phyloP scores from a whole-genome alignment of 2,113 vertebrate species.

The Seriola aureovittata region DNA sequence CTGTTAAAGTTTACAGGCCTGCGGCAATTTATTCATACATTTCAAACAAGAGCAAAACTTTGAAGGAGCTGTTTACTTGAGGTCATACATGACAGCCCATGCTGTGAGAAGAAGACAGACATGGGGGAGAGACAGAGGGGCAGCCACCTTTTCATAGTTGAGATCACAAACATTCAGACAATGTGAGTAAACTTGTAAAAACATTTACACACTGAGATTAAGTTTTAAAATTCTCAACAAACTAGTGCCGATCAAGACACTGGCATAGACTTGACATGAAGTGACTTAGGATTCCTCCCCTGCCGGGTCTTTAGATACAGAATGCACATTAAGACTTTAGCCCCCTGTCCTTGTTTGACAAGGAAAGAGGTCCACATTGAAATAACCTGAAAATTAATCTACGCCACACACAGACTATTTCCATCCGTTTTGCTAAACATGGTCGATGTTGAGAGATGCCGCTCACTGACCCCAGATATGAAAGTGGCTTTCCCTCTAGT shows the following conservation, averaged over 20 bases:
- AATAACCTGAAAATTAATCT: constrained; percentile 8
- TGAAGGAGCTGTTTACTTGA: constrained; percentile 69
- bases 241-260: constrained; percentile 61
- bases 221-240: constrained; percentile 63
- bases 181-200: constrained; percentile 70
- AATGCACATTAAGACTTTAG: background rate
- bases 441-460: constrained; percentile 22
- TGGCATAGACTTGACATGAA: constrained; percentile 34
- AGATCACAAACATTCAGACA: constrained; percentile 68
- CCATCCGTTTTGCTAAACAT: constrained; percentile 11
- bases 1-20: constrained; percentile 78
- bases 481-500: constrained; percentile 25
- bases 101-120: constrained; percentile 49
- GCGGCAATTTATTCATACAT: constrained; percentile 71
- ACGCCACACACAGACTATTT: constrained; percentile 13
- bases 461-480: constrained; percentile 47
- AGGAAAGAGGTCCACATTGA: constrained; percentile 22
- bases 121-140: constrained; percentile 34
- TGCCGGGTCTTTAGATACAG: constrained; percentile 11
- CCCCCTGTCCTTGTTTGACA: constrained; percentile 12
- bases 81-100: constrained; percentile 51
- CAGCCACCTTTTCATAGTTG: constrained; percentile 57
- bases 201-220: constrained; percentile 68
- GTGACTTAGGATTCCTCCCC: constrained; percentile 40
- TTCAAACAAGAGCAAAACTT: constrained; percentile 58